These are phyloP conservation scores for human (Homo sapiens) DNA, from an alignment of 2,113 vertebrate species.

Conservation along the genomic window DNA sequence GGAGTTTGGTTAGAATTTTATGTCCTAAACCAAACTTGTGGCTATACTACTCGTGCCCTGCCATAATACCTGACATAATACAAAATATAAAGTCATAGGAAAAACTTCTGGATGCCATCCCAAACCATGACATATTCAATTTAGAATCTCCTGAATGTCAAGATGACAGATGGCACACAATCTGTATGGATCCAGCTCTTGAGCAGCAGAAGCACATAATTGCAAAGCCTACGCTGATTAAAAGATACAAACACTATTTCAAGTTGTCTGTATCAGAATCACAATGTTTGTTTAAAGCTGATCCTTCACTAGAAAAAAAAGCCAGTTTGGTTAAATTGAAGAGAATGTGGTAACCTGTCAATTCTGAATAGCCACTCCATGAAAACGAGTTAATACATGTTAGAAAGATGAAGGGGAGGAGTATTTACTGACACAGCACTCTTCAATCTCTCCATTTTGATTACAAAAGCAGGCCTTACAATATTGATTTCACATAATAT, in stretches of 20 bases:
- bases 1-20: conserved; percentile 66
- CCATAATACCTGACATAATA: conserved; percentile 73
- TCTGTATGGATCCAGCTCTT: conserved; percentile 48
- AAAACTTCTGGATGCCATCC: neutral
- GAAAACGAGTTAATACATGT: conserved; percentile 83
- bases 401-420: conserved; percentile 72
- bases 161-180: conserved; percentile 52
- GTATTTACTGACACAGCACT: conserved; percentile 87
- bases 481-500: conserved; percentile 86
- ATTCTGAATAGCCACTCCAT: conserved; percentile 87
- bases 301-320: conserved; percentile 45
- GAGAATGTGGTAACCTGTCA: conserved; percentile 83
- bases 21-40: conserved; percentile 72
- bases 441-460: conserved; percentile 84
- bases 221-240: conserved; percentile 71
- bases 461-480: conserved; percentile 91
- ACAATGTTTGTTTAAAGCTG: conserved; percentile 38
- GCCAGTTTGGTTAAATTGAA: conserved; percentile 68
- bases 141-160: neutral
- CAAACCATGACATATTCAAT: too few species aligned
- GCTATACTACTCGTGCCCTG: conserved; percentile 69
- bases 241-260: conserved; percentile 77
- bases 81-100: conserved; percentile 65
- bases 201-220: conserved; percentile 64
- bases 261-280: conserved; percentile 37